Conservation (phyloP, 2,888 invertebrate genomes). For the Orthosia gothica region DNA sequence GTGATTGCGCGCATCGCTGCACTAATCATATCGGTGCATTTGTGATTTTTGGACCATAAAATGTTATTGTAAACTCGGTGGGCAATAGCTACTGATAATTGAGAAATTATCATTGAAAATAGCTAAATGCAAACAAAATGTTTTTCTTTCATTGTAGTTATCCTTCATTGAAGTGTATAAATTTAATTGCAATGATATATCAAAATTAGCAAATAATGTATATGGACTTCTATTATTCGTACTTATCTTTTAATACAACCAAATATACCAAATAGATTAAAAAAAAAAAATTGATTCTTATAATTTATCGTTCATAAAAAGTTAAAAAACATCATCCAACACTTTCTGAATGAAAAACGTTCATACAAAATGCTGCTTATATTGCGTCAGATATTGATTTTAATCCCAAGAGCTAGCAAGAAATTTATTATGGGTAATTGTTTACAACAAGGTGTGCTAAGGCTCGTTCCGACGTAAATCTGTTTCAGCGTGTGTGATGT, state of each 20-base stretch:
- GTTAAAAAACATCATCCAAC: conserved; percentile 7
- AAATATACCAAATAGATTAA: no score
- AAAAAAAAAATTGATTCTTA: no score
- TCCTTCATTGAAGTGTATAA: background rate
- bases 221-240: no score
- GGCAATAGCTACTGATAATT: background rate
- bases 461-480: conserved; percentile 77
- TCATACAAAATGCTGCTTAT: conserved; percentile 14
- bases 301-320: conserved; percentile 12
- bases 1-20: conserved; percentile 85
- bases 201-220: no score
- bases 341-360: conserved; percentile 6
- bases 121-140: background rate
- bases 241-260: no score
- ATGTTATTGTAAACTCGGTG: conserved; percentile 3
- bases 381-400: conserved; percentile 26
- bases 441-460: conserved; percentile 79
- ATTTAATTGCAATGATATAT: no score
- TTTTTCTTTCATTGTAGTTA: background rate
- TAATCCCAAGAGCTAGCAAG: conserved; percentile 69
- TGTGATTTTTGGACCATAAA: conserved; percentile 51
- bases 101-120: background rate
- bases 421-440: conserved; percentile 69
- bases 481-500: conserved; percentile 86
- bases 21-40: conserved; percentile 70